Evolutionary conservation across 2,888 invertebrate species (phyloP).

Genomic region (Axea sp.): DNA sequence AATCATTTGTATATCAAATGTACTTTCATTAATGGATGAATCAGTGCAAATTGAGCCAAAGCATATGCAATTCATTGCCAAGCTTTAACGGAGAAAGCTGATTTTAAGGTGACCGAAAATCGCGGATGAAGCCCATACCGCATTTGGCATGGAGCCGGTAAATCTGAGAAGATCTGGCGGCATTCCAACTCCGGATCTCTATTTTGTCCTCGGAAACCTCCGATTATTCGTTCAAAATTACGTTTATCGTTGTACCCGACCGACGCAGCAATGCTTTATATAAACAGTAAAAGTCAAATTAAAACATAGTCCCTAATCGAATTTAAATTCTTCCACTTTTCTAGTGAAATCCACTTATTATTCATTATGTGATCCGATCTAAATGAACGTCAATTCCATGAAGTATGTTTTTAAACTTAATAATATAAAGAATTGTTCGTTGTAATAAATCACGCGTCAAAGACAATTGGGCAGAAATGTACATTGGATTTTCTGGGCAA

Average conservation of each 20-base stretch:
- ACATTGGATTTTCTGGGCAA: no score
- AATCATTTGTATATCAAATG: no score
- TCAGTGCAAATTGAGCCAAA: background rate
- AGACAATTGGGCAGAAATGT: no score
- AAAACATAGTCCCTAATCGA: no score
- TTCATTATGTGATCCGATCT: no score
- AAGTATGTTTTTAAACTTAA: no score
- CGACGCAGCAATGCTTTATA: constrained; percentile 11
- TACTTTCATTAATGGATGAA: background rate
- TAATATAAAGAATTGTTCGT: no score
- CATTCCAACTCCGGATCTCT: constrained; percentile 64
- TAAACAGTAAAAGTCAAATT: constrained; percentile 16
- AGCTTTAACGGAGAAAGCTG: constrained; percentile 33
- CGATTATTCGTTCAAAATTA: constrained; percentile 29
- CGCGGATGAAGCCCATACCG: constrained; percentile 36
- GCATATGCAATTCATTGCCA: constrained; percentile 20
- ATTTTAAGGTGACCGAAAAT: constrained; percentile 38
- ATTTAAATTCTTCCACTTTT: no score
- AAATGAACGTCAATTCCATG: no score
- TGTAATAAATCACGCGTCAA: no score
- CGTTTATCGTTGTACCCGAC: constrained; percentile 19
- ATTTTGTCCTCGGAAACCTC: constrained; percentile 46
- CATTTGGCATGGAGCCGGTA: constrained; percentile 68
- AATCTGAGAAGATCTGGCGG: constrained; percentile 67
- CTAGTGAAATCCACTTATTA: no score